Evolutionary conservation across 2,888 invertebrate genomes (phyloP).

Genomic region (Agrilus cyanescens): DNA sequence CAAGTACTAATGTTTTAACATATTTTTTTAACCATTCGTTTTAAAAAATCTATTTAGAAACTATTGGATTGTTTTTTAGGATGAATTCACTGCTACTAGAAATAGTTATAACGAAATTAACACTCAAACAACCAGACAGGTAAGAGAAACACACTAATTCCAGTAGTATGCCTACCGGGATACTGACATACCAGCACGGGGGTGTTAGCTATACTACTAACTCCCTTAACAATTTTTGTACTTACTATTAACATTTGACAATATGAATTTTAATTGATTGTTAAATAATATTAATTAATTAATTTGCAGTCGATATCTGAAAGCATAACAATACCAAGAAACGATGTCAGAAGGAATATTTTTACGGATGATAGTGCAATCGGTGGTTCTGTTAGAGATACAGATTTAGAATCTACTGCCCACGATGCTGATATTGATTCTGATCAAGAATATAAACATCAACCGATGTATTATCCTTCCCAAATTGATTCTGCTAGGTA

Average conservation of each 20-base stretch:
- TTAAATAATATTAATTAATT: neutral
- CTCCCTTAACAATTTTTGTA: neutral
- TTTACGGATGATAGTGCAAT: constrained; percentile 59
- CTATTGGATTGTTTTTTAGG: constrained; percentile 1
- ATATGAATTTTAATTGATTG: no score
- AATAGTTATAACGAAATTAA: constrained; percentile 10
- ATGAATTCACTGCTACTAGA: constrained; percentile 4
- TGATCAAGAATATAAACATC: constrained; percentile 53
- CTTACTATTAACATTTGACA: neutral
- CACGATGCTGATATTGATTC: constrained; percentile 82
- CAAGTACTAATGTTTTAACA: no score
- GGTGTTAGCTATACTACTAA: neutral
- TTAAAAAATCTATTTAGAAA: no score
- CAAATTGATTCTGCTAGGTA: constrained; percentile 28
- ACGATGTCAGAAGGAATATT: constrained; percentile 44
- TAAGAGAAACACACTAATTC: neutral
- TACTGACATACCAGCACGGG: no score
- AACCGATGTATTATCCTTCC: constrained; percentile 31
- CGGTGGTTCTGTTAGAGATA: constrained; percentile 38
- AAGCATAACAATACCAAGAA: constrained; percentile 34
- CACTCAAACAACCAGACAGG: neutral
- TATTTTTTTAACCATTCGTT: no score
- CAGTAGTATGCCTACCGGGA: no score
- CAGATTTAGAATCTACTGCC: constrained; percentile 53
- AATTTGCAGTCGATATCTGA: neutral